Evolutionary conservation across 1,140 invertebrate species (phyloP).

Genomic region (Tetragnatha versicolor): DNA sequence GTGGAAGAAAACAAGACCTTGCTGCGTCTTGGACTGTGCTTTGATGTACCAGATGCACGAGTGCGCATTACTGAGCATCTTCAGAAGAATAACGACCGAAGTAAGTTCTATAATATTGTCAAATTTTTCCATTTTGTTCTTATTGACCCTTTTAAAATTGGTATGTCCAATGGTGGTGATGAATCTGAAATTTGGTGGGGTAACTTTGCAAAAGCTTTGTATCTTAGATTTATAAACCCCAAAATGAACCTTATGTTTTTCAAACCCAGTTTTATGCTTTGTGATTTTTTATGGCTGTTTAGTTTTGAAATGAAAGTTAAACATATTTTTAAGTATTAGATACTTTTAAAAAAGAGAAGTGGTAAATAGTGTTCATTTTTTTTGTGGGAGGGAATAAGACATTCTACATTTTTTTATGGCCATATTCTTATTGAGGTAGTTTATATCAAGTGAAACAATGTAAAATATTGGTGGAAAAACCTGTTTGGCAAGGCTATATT

Average conservation of each 20-base stretch:
- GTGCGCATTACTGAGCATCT: slow-evolving; percentile 90
- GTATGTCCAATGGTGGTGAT: neutral
- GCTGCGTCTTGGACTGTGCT: slow-evolving; percentile 88
- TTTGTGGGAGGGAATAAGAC: too few relatives aligned
- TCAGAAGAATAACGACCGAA: slow-evolving; percentile 95
- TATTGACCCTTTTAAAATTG: neutral
- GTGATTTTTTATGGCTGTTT: neutral
- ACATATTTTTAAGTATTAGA: too few relatives aligned
- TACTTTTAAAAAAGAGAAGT: too few relatives aligned
- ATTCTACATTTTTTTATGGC: too few relatives aligned
- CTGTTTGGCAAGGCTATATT: too few relatives aligned
- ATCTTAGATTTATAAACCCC: neutral
- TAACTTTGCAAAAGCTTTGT: neutral
- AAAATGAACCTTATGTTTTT: neutral
- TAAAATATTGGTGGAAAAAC: too few relatives aligned
- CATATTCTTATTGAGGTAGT: too few relatives aligned
- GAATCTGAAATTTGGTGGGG: neutral
- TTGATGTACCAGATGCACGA: slow-evolving; percentile 95
- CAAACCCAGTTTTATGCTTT: neutral
- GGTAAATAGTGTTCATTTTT: too few relatives aligned
- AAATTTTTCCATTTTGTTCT: neutral
- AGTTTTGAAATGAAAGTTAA: too few relatives aligned
- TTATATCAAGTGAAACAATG: too few relatives aligned
- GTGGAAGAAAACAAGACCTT: slow-evolving; percentile 92
- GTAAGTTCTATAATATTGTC: slow-evolving; percentile 64